phyloP scores from a whole-genome alignment of 2,113 vertebrate genomes.

The Pagrus major region DNA sequence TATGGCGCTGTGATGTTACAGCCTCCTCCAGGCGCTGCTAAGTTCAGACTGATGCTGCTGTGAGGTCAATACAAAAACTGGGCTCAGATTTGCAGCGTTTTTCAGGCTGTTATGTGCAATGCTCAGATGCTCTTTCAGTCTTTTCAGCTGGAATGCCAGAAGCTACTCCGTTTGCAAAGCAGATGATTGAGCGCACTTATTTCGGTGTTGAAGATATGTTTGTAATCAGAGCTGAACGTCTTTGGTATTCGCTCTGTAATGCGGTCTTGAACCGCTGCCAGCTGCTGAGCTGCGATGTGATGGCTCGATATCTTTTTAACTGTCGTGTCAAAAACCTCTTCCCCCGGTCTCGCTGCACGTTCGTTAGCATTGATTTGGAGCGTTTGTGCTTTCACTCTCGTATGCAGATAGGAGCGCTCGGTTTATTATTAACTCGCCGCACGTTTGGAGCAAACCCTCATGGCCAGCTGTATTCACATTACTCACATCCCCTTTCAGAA shows the following conservation, averaged over 20 bases:
- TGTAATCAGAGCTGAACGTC: neutral
- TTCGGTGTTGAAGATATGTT: neutral
- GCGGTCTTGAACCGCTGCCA: neutral
- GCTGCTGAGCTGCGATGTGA: neutral
- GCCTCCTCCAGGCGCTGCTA: too few relatives aligned
- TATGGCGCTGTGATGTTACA: too few relatives aligned
- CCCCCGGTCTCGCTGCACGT: neutral
- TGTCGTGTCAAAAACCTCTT: neutral
- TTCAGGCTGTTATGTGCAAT: too few relatives aligned
- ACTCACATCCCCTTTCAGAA: neutral
- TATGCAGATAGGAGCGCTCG: neutral
- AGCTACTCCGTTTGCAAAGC: neutral
- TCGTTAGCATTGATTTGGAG: neutral
- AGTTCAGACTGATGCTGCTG: too few relatives aligned
- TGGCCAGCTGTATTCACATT: constrained; percentile 13
- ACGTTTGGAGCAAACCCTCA: neutral
- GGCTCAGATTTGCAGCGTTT: neutral
- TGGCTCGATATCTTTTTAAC: neutral
- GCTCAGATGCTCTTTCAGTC: too few relatives aligned
- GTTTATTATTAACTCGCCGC: neutral
- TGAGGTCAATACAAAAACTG: too few relatives aligned
- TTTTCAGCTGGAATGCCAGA: too few relatives aligned
- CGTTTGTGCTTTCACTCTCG: neutral
- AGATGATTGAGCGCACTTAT: neutral
- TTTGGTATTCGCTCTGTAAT: neutral